Evolutionary conservation across 1,140 invertebrate species (phyloP).

Genomic region (Danaus plexippus): DNA sequence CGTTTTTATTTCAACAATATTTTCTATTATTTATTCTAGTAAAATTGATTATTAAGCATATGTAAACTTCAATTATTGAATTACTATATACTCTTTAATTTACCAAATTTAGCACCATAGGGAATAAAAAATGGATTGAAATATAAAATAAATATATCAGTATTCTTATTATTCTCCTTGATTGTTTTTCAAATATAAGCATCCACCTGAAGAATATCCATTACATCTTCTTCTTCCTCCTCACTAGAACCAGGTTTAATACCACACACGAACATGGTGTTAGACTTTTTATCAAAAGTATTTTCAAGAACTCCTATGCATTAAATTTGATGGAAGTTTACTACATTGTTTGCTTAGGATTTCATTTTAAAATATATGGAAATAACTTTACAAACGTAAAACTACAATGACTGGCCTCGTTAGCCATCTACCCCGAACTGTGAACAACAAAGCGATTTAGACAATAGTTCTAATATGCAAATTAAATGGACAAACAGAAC

Average conservation of each 20-base stretch:
- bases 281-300: no score
- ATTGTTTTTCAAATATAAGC: slow-evolving; percentile 1
- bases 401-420: slow-evolving; percentile 21
- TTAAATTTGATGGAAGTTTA: no score
- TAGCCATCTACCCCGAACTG: slow-evolving; percentile 31
- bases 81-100: no score
- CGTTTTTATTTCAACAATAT: no score
- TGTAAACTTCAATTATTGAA: no score
- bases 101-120: no score
- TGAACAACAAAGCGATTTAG: slow-evolving; percentile 27
- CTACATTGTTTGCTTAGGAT: no score
- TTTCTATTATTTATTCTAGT: no score
- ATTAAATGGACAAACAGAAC: slow-evolving; percentile 53
- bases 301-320: no score
- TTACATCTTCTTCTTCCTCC: slow-evolving; percentile 61
- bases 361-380: no score
- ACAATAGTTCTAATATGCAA: slow-evolving; percentile 58
- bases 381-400: no score
- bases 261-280: slow-evolving; percentile 50
- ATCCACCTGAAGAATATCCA: slow-evolving; percentile 58
- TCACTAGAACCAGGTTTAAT: slow-evolving; percentile 57
- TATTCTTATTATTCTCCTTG: background rate
- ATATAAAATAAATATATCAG: slow-evolving; percentile 1
- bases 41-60: no score
- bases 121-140: background rate